Evolutionary conservation across 1,140 invertebrate genomes (phyloP), one percentile per base, ranked within the genome.

Genomic region (Pygmarrhopalites habei): DNA sequence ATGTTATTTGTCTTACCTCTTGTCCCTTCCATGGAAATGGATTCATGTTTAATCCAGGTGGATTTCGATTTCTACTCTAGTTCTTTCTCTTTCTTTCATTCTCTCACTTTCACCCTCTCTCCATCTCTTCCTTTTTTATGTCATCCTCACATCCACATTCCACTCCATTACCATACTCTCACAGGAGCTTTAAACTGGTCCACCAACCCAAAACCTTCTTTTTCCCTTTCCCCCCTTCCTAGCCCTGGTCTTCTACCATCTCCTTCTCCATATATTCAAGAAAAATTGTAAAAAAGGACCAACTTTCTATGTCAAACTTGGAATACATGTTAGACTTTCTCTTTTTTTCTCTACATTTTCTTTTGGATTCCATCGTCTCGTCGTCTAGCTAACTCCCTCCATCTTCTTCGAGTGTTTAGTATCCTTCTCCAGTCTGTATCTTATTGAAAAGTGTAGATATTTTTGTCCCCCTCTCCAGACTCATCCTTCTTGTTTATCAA

Each of bases 21-120:
- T 28, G 51, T 55, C 51, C 51, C 51, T 15, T 41, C 46, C 25
- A 10, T 32, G 23, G 12, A 55, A 55, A 55, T 55, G 26, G 51
- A 55, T 55, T 55, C 51, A 10, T 32, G 7, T 28, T 28, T 55
- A 55, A 55, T 28, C 29, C 25, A 55, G 51, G 51, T 29, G 26
- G 51, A 55, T 55, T 49, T 55, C 51, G 51, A 55, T 32, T 55
- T 32, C 29, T 32, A 55, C 51, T 55, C 29, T 55, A 21, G 14
- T 21, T 49, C 23, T 49, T 49, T 23, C 47, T 49, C 23, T 7
- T 49, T 23, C 47, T 49, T 23, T 49, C 47, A 12, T 41, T 41
- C 39, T 41, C 39, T 41, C 39, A 12, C 39, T n/a, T 49, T 23
- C 46, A 15, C 7, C 46, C 19, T 49, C 46, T 39, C 35, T 39